A percentile compares a stretch with the other conserved stretches of the same genome.
These are phyloP conservation scores for Aldabrachelys gigantea DNA, from an alignment of 2,113 vertebrate genomes.

Conservation along the genomic window DNA sequence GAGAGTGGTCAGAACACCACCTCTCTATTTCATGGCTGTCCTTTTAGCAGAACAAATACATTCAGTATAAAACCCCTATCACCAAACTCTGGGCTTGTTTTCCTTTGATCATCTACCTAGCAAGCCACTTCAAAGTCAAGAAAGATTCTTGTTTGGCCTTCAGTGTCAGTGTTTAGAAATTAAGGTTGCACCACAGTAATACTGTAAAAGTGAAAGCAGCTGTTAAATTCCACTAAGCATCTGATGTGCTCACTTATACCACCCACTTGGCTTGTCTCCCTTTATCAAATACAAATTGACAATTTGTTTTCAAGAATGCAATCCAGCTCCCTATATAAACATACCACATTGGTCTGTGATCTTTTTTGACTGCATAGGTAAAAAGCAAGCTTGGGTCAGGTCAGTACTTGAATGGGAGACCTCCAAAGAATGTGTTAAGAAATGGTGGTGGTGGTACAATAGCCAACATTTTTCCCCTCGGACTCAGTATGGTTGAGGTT, in stretches of 20 bases:
- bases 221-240: background rate
- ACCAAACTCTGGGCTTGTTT: background rate
- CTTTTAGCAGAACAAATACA: background rate
- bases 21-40: background rate
- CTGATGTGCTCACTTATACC: background rate
- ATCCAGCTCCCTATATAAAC: rapidly evolving
- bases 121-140: background rate
- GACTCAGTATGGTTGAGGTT: background rate
- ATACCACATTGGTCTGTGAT: background rate
- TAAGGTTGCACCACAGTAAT: background rate
- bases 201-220: background rate
- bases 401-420: background rate
- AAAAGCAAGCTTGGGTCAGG: background rate
- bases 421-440: background rate
- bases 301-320: background rate
- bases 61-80: background rate
- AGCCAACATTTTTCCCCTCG: background rate
- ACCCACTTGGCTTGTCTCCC: background rate
- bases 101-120: background rate
- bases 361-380: background rate
- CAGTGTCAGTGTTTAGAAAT: background rate
- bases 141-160: background rate
- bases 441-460: rapidly evolving
- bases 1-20: background rate
- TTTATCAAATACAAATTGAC: background rate